Evolutionary conservation across 2,113 vertebrate genomes (phyloP), one percentile per base, ranked within the genome.

Genomic region (Tetraodon nigroviridis): DNA sequence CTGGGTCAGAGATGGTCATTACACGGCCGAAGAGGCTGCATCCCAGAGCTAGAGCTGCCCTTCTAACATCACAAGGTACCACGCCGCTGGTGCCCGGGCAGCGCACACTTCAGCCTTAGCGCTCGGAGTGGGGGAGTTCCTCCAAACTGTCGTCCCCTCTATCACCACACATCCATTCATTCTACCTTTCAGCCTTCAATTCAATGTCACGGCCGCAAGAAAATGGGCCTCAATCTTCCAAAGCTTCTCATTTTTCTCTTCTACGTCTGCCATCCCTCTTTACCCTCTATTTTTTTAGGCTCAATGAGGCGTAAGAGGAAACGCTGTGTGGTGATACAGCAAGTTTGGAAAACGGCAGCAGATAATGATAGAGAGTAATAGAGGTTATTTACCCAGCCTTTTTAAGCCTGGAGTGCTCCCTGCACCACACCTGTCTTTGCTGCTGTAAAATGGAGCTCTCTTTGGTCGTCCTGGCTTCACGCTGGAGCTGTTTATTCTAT

Each of bases 401-500:
- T 42, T 52, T 84, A 51, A 96, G 88, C 54, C 87, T 88, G 45
- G 83, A 83, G 41, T 91, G 81, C 66, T 95, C 95, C 55, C 84
- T 81, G 91, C 90, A 92, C 95, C 96, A 99, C 72, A 94, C 90
- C 76, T 91, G 92, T 24, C 65, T 89, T 69, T 98, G 96, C 61
- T 93, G 94, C 62, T 92, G 92, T 73, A 94, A 76, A 44, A 95
- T 73, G 65, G 75, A 90, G 82, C 88, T 92, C 51, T 95, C 92
- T 86, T 91, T 97, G 66, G 83, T 92, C 51, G 64, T 67, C 84
- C 93, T 94, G 85, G 92, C 93, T 55, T 88, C 83, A 78, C 86
- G 86, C 52, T 89, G 61, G 58, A 82, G 83, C 81, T 89, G 92
- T 85, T 89, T 81, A 73, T 97, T 89, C 96, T 98, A 49, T 55